These are phyloP conservation scores for Parauchenoglanis punctatus DNA, from an alignment of 2,797 vertebrate species.

Conservation along the genomic window DNA sequence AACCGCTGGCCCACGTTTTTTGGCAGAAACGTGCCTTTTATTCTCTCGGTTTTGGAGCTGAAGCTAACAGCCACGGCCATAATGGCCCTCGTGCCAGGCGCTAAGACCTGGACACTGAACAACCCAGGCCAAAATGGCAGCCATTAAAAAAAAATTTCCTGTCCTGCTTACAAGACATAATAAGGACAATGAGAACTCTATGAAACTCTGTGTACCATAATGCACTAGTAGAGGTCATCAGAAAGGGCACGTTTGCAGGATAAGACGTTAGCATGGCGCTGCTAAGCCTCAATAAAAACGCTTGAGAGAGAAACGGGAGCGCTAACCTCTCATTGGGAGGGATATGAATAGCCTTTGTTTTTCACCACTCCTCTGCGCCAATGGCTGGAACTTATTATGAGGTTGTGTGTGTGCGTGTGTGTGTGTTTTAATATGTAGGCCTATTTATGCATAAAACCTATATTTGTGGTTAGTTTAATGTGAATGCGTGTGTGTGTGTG, in stretches of 20 bases:
- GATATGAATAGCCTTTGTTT: conserved; percentile 84
- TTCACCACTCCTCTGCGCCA: conserved; percentile 81
- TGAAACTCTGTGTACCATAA: conserved; percentile 68
- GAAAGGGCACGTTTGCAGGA: conserved; percentile 73
- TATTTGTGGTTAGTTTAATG: conserved; percentile 50
- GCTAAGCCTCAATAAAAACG: conserved; percentile 77
- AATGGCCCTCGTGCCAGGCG: conserved; percentile 10
- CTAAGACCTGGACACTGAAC: conserved; percentile 22
- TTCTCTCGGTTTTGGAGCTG: conserved; percentile 28
- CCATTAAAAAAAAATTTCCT: conserved; percentile 57
- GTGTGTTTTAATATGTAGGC: conserved; percentile 56
- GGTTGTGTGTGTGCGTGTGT: conserved; percentile 76
- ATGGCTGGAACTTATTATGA: conserved; percentile 84
- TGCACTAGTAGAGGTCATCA: conserved; percentile 77
- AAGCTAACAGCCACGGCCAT: conserved; percentile 20
- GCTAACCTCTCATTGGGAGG: conserved; percentile 76
- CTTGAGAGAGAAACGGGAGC: conserved; percentile 58
- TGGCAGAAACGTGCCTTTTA: conserved; percentile 29
- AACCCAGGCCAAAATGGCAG: conserved; percentile 23
- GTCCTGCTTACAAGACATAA: conserved; percentile 15
- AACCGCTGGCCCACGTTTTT: conserved; percentile 26
- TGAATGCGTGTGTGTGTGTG: conserved; percentile 48
- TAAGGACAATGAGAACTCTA: conserved; percentile 66
- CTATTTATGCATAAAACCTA: conserved; percentile 50
- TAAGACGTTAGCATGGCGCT: conserved; percentile 70